A percentile compares a stretch with the other conserved stretches of the same genome.
phyloP scores from a whole-genome alignment of 2,888 invertebrate genomes.

The Microctonus aethiopoides region DNA sequence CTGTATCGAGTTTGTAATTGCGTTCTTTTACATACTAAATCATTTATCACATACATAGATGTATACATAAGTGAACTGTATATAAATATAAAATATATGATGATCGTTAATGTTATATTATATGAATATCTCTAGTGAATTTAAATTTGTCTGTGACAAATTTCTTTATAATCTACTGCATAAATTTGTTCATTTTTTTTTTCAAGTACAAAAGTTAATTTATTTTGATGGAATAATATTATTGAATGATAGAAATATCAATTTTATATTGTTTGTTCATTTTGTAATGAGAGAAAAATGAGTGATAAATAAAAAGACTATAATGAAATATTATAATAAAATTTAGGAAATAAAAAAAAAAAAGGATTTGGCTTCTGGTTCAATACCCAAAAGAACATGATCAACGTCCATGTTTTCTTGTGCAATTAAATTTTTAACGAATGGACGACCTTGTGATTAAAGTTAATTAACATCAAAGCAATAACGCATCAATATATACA shows the following conservation, averaged over 20 bases:
- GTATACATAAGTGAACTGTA: not conserved
- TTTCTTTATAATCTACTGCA: too few species aligned
- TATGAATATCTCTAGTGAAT: too few species aligned
- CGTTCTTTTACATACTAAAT: slow-evolving; percentile 15
- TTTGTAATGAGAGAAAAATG: too few species aligned
- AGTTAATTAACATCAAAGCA: slow-evolving; percentile 63
- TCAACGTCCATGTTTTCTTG: slow-evolving; percentile 59
- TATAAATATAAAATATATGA: not conserved
- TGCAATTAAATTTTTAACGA: slow-evolving; percentile 65
- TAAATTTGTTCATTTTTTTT: too few species aligned
- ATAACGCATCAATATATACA: slow-evolving; percentile 63
- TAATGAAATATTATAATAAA: not conserved
- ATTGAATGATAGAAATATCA: too few species aligned
- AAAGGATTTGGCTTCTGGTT: slow-evolving; percentile 8
- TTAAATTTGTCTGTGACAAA: slow-evolving; percentile 7
- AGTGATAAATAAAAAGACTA: too few species aligned
- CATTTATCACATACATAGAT: not conserved
- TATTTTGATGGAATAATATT: too few species aligned
- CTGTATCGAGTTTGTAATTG: slow-evolving; percentile 39
- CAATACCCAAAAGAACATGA: slow-evolving; percentile 47
- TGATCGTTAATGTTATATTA: not conserved
- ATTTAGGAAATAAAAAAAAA: slow-evolving; percentile 5
- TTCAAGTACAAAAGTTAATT: too few species aligned
- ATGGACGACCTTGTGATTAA: slow-evolving; percentile 64
- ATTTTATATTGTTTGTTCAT: too few species aligned